These are phyloP conservation scores for Brachymystax lenok DNA, from an alignment of 2,797 vertebrate genomes.

Conservation along the genomic window DNA sequence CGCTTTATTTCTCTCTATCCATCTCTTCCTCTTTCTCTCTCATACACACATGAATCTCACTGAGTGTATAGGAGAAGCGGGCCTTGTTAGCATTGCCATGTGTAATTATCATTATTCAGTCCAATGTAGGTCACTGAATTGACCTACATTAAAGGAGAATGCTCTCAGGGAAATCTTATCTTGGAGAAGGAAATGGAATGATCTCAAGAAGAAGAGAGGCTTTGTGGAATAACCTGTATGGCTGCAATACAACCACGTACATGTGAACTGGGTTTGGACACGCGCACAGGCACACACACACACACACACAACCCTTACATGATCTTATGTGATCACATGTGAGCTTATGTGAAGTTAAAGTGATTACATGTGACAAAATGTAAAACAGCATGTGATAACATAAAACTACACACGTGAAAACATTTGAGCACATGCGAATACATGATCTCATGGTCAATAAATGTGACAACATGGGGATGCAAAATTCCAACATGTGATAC, in stretches of 20 bases:
- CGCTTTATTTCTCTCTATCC: conserved; percentile 4
- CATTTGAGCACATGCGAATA: too few species aligned
- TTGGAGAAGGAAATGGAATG: conserved; percentile 22
- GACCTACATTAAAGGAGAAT: conserved; percentile 46
- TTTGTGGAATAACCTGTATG: neutral
- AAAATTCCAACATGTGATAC: too few species aligned
- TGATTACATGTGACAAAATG: too few species aligned
- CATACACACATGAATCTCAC: neutral
- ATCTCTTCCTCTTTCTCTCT: conserved; percentile 4
- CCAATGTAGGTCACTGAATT: conserved; percentile 54
- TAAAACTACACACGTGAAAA: too few species aligned
- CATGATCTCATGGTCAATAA: too few species aligned
- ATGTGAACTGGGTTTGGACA: neutral
- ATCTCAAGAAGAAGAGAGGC: conserved; percentile 15
- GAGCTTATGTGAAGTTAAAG: too few species aligned
- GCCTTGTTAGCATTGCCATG: conserved; percentile 45
- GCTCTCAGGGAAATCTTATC: conserved; percentile 38
- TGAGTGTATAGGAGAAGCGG: conserved; percentile 22
- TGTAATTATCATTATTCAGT: conserved; percentile 53
- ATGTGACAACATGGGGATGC: too few species aligned
- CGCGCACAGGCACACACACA: too few species aligned
- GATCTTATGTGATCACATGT: too few species aligned
- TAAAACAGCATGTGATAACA: too few species aligned
- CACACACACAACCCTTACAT: too few species aligned
- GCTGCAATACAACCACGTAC: neutral